Evolutionary conservation across 2,113 vertebrate species (phyloP).

Genomic region (Atrichornis clamosus): DNA sequence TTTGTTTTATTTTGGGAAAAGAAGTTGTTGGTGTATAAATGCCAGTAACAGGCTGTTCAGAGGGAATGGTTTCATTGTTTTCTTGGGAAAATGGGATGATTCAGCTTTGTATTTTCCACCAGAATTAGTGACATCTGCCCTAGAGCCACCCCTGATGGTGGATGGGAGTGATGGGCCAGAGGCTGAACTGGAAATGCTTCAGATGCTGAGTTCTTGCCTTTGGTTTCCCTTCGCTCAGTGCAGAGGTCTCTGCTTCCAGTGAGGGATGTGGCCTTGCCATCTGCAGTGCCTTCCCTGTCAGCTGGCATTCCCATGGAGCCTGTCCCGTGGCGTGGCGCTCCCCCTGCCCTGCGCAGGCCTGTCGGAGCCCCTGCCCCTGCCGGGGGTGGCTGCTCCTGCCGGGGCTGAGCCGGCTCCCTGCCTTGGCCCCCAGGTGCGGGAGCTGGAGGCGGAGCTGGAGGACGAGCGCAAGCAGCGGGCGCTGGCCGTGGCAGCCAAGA

Average conservation of each 20-base stretch:
- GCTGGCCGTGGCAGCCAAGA: conserved; percentile 89
- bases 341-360: not conserved
- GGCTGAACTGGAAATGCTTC: not conserved
- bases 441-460: conserved; percentile 94
- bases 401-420: no score
- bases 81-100: not conserved
- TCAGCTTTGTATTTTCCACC: not conserved
- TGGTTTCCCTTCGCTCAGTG: not conserved
- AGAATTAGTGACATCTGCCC: not conserved
- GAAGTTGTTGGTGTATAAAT: not conserved
- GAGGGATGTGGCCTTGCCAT: not conserved
- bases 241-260: not conserved
- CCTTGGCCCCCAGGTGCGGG: conserved; percentile 88
- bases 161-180: not conserved
- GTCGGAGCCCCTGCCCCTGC: not conserved
- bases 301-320: not conserved
- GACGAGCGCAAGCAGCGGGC: conserved; percentile 95
- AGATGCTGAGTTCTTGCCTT: not conserved
- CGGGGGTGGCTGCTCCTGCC: not conserved
- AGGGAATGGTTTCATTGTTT: not conserved
- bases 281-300: not conserved
- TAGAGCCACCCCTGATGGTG: not conserved
- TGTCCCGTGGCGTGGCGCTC: fast-evolving
- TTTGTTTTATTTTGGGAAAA: not conserved
- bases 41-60: not conserved